Conservation (phyloP, 92 coral and sea anemone genomes). For the Phymanthus crucifer region DNA sequence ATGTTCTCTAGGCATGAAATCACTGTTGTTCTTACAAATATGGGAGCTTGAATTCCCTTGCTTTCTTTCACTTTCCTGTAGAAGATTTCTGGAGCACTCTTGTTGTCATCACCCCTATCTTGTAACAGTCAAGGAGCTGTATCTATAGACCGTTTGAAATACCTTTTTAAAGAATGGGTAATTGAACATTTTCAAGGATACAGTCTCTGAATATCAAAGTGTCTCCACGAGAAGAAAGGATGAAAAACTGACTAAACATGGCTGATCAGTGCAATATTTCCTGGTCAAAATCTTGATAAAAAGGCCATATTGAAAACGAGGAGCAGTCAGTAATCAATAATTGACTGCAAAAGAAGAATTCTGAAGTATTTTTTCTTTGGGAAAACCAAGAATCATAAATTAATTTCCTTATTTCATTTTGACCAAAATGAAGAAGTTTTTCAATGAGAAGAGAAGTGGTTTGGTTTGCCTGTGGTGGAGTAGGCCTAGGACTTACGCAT, state of each 20-base stretch:
- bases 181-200: constrained; percentile 68
- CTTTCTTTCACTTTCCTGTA: constrained; percentile 73
- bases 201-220: constrained; percentile 93
- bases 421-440: background rate
- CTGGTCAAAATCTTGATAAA: background rate
- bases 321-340: background rate
- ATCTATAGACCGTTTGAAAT: background rate
- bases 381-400: background rate
- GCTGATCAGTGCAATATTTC: constrained; percentile 5
- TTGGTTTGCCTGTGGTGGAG: constrained; percentile 8
- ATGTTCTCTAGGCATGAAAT: background rate
- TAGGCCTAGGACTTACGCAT: constrained; percentile 44
- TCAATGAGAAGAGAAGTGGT: too few relatives aligned
- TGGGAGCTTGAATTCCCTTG: constrained; percentile 78
- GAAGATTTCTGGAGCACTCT: constrained; percentile 84
- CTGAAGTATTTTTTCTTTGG: background rate
- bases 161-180: background rate
- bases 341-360: background rate
- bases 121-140: constrained; percentile 47
- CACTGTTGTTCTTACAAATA: constrained; percentile 72
- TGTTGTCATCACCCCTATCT: constrained; percentile 90
- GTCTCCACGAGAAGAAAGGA: constrained; percentile 88
- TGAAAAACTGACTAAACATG: constrained; percentile 93
- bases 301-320: background rate
- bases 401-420: background rate